Evolutionary conservation across 37 sponge, comb jelly and placozoan genomes (phyloP).

Genomic region (Corticium candelabrum): DNA sequence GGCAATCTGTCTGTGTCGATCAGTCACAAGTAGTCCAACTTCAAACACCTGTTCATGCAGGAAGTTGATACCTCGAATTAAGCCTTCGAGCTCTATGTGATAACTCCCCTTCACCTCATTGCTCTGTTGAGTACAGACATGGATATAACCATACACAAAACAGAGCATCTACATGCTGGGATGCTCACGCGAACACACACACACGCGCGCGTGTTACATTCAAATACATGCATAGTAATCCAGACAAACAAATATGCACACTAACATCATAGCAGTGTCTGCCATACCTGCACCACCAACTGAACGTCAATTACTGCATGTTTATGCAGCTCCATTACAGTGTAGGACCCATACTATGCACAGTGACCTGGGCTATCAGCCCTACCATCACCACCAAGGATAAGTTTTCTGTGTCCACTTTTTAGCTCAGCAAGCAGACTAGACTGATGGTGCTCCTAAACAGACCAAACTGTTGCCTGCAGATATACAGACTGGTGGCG

Average conservation of each 20-base stretch:
- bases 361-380: conserved; percentile 24
- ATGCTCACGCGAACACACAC: too few species aligned
- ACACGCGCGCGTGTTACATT: too few species aligned
- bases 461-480: not conserved
- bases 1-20: not conserved
- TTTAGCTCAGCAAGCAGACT: not conserved
- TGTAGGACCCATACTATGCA: conserved; percentile 26
- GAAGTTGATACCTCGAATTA: not conserved
- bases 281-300: conserved; percentile 9
- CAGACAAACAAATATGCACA: too few species aligned
- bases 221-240: too few species aligned
- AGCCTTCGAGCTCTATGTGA: not conserved
- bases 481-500: conserved; percentile 10
- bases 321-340: conserved; percentile 7
- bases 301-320: not conserved
- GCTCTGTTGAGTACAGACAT: not conserved
- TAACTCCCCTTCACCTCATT: not conserved
- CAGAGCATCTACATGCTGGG: too few species aligned
- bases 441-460: conserved; percentile 7
- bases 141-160: not conserved
- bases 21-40: not conserved
- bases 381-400: conserved; percentile 13
- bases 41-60: not conserved
- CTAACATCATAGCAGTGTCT: too few species aligned
- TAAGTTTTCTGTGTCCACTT: not conserved